Percentiles rank a stretch among this genome's conserved stretches.
Conservation (phyloP, 2,113 vertebrate species). For the Nothoprocta pentlandii region DNA sequence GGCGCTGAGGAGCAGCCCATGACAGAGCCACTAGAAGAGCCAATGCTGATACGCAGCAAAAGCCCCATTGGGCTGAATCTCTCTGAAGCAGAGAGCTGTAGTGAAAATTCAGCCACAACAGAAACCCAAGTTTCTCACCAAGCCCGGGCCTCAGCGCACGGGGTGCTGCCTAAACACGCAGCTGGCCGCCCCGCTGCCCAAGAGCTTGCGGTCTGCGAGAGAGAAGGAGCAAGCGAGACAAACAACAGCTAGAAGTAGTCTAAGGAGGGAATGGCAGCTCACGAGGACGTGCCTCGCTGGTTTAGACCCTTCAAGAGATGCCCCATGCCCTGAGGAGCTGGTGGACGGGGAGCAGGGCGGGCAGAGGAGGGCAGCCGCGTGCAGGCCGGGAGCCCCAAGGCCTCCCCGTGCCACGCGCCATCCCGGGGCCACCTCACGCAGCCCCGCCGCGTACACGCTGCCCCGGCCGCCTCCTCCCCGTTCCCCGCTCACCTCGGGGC, state of each 20-base stretch:
- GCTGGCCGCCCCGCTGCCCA: not conserved
- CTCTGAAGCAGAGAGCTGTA: not conserved
- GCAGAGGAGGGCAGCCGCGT: not conserved
- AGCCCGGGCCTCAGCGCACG: not conserved
- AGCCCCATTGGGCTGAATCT: not conserved
- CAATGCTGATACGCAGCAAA: not conserved
- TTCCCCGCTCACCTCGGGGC: not conserved
- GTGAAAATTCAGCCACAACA: not conserved
- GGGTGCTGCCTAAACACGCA: conserved; percentile 19
- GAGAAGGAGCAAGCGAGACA: not conserved
- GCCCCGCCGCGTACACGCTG: not conserved
- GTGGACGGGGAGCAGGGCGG: not conserved
- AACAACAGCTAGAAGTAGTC: conserved; percentile 38
- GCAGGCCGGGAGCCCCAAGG: not conserved
- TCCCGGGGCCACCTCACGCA: not conserved
- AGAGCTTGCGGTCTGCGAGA: not conserved
- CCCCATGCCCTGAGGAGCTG: conserved; percentile 3
- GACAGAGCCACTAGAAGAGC: not conserved
- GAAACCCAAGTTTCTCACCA: not conserved
- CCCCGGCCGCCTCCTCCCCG: not conserved
- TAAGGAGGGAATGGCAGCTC: not conserved
- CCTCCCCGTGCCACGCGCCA: no score
- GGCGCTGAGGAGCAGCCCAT: not conserved
- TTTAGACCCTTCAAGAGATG: not conserved
- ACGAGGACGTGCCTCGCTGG: not conserved